phyloP scores from a whole-genome alignment of 2,888 invertebrate species.

The Myopa tessellatipennis region DNA sequence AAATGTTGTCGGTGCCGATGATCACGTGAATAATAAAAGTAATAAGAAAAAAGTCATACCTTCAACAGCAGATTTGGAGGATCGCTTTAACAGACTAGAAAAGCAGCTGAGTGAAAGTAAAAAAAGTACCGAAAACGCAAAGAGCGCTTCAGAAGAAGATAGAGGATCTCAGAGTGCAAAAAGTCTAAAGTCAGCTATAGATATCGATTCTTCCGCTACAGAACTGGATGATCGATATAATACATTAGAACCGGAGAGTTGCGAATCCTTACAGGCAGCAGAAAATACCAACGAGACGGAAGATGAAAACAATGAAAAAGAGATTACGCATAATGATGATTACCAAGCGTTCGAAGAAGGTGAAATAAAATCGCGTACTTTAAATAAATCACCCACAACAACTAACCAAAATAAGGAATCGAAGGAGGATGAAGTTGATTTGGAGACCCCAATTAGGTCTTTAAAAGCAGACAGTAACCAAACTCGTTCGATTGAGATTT shows the following conservation, averaged over 20 bases:
- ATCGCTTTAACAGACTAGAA: conserved; percentile 48
- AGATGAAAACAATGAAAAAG: not conserved
- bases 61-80: conserved; percentile 52
- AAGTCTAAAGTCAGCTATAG: not conserved
- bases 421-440: no score
- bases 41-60: conserved; percentile 51
- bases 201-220: conserved; percentile 50
- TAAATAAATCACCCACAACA: no score
- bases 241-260: conserved; percentile 34
- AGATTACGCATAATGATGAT: no score
- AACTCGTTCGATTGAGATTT: no score
- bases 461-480: no score
- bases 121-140: conserved; percentile 45
- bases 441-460: no score
- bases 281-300: not conserved
- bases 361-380: no score
- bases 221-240: conserved; percentile 48
- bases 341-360: no score
- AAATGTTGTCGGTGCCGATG: not conserved
- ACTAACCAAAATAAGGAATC: no score
- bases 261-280: not conserved
- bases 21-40: not conserved
- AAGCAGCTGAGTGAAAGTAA: conserved; percentile 49
- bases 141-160: not conserved
- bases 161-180: not conserved